Evolutionary conservation across 2,797 vertebrate species (phyloP).

Genomic region (Dendrocincla fuliginosa): DNA sequence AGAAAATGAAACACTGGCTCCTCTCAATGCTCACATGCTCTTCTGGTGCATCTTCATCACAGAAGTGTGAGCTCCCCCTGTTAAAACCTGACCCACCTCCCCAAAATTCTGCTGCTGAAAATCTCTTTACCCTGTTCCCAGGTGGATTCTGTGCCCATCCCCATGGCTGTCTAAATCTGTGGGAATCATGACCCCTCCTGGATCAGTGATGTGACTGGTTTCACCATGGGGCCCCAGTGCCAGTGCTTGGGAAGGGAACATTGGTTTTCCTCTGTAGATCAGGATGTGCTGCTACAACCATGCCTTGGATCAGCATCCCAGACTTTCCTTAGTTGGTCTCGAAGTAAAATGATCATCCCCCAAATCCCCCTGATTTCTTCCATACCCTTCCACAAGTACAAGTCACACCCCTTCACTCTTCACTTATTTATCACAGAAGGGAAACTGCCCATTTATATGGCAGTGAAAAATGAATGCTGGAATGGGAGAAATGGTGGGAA

Average conservation of each 20-base stretch:
- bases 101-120: not conserved
- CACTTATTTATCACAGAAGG: not conserved
- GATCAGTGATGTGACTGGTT: accelerated
- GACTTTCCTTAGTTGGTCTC: not conserved
- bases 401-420: not conserved
- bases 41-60: not conserved
- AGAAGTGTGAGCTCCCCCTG: not conserved
- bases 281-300: accelerated
- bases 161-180: not conserved
- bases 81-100: not conserved
- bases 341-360: accelerated
- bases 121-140: not conserved
- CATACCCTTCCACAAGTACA: not conserved
- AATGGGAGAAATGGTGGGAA: not conserved
- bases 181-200: not conserved
- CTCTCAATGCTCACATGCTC: not conserved
- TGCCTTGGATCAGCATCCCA: not conserved
- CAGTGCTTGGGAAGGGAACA: not conserved
- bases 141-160: not conserved
- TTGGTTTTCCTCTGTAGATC: not conserved
- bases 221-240: accelerated
- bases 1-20: not conserved
- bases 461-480: not conserved
- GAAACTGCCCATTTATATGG: not conserved
- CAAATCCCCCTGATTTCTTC: not conserved